These are phyloP conservation scores for Drosophila quadrilineata DNA, from an alignment of 1,140 invertebrate species.

Conservation along the genomic window DNA sequence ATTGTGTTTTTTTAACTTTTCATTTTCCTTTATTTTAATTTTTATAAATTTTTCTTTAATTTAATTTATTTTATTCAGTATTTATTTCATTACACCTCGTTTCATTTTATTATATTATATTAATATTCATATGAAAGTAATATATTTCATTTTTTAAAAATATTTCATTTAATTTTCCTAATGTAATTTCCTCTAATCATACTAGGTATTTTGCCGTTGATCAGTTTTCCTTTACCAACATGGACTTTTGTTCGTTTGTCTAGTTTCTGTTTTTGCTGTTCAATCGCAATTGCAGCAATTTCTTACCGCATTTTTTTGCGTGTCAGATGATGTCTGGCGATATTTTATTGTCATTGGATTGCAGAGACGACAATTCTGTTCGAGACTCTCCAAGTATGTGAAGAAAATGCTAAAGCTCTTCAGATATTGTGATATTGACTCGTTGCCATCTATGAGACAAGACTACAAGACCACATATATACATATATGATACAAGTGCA, in stretches of 20 bases:
- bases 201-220: too few species aligned
- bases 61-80: too few species aligned
- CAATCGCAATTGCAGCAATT: constrained; percentile 51
- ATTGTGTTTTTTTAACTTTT: not conserved
- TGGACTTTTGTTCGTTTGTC: not conserved
- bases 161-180: too few species aligned
- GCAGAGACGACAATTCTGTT: not conserved
- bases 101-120: too few species aligned
- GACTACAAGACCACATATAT: too few species aligned
- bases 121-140: too few species aligned
- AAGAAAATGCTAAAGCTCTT: not conserved
- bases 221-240: too few species aligned
- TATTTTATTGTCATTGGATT: constrained; percentile 53
- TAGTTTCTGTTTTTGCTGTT: constrained; percentile 18
- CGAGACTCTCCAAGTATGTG: not conserved
- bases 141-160: too few species aligned
- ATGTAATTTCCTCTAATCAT: too few species aligned
- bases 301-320: constrained; percentile 53
- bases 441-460: not conserved
- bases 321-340: constrained; percentile 6
- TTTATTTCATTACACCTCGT: too few species aligned
- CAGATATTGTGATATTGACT: too few species aligned
- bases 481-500: not conserved
- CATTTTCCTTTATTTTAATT: too few species aligned
- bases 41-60: not conserved